Evolutionary conservation across 2,888 invertebrate genomes (phyloP).

Genomic region (Willowsia nigromaculata): DNA sequence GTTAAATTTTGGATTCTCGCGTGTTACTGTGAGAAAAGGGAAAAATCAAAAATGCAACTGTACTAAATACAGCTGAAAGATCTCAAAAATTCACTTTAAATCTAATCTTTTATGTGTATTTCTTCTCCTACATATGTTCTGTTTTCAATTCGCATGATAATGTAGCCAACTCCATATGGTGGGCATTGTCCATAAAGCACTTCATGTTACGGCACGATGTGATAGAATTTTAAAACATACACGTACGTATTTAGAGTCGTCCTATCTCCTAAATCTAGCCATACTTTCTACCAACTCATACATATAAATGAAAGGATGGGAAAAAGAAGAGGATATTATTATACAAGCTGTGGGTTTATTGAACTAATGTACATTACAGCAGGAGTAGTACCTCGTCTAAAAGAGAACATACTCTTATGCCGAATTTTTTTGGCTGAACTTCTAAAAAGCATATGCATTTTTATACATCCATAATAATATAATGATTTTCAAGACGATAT

Average conservation of each 20-base stretch:
- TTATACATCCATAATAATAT: neutral
- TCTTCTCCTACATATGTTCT: conserved; percentile 25
- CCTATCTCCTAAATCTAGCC: conserved; percentile 50
- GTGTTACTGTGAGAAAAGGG: neutral
- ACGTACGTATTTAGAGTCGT: neutral
- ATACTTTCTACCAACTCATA: conserved; percentile 55
- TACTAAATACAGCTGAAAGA: neutral
- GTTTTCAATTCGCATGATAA: conserved; percentile 56
- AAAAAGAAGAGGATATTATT: neutral
- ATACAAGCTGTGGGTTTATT: neutral
- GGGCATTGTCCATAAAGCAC: conserved; percentile 64
- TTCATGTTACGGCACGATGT: neutral
- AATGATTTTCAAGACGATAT: neutral
- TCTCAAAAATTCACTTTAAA: conserved; percentile 36
- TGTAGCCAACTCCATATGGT: conserved; percentile 52
- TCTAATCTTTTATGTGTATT: conserved; percentile 41
- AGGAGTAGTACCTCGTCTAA: neutral
- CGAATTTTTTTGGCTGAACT: neutral
- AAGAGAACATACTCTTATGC: neutral
- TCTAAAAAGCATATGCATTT: neutral
- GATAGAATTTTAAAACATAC: neutral
- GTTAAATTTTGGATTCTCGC: neutral
- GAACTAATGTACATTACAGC: neutral
- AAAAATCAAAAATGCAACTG: conserved; percentile 50
- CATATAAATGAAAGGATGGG: conserved; percentile 66